Base-by-base conservation (phyloP, 2,888 invertebrate species). In the Cactoblastis cactorum region DNA sequence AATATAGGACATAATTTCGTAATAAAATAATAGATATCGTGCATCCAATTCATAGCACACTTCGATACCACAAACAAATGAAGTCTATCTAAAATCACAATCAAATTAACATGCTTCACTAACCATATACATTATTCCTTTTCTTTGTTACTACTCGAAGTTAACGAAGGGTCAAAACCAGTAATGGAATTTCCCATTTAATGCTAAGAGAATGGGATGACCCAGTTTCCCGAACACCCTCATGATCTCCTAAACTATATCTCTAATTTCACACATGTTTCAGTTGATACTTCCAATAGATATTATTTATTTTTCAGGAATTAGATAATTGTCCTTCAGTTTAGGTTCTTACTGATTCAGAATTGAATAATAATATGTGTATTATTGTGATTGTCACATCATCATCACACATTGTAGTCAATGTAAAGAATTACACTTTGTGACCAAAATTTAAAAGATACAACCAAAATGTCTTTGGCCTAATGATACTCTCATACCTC, bases 131-230 rank as follows among this genome's bases (percentile, higher is more conserved):
- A 39, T 8, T 19, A 35, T 35, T 33, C 15, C 15, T 15, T 35
- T 15, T 35, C 15, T 37, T 15, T 37, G 17, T 14, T 41, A 19
- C 22, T 17, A 12, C 22, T 22, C 39, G 19, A 11, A 39, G 19
- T 19, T 39, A 39, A 39, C 38, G 39, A 41, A 41, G 39, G 39
- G 39, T 41, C 39, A 22, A 22, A 6, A 41, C n/a, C 22, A 41
- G 22, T 41, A 41, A 41, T 41, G 22, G 12, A 41, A 41, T 41
- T 41, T 22, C 6, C 39, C 37, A 6, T 15, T 15, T 17, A 37
- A 37, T 15, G 12, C 35, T 35, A 35, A 19, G 18, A 19, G 18
- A 19, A 39, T 39, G 19, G 39, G 12, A 12, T 41, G 22, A 41
- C 39, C 39, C 12, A 22, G 22, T 41, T 41, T n/a, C 37, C 17